Conservation (phyloP, 2,113 vertebrate species). For the Amia ocellicauda region DNA sequence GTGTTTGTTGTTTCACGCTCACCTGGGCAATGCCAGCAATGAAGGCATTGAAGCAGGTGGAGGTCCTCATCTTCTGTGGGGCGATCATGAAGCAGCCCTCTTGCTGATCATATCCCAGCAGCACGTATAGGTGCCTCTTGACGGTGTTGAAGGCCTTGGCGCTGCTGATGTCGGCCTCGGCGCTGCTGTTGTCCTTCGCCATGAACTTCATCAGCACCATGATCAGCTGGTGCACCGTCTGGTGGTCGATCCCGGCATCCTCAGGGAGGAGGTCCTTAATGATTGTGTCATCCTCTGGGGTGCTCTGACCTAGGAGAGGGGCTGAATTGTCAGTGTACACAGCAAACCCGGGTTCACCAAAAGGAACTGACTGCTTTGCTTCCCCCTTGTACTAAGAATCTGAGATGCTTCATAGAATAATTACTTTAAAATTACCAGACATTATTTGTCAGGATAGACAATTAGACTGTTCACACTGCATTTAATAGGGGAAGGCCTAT, state of each 20-base stretch:
- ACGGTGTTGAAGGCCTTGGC: constrained; percentile 98
- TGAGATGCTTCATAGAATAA: no score
- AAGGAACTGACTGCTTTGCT: no score
- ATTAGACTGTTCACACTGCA: no score
- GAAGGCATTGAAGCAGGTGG: constrained; percentile 97
- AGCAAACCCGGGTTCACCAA: neutral
- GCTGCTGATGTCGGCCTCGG: constrained; percentile 88
- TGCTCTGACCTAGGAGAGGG: constrained; percentile 68
- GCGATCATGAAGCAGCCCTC: constrained; percentile 99
- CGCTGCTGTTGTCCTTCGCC: constrained; percentile 94
- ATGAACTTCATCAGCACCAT: constrained; percentile 99
- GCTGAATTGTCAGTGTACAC: constrained; percentile 46
- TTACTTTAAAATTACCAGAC: no score
- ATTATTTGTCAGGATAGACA: no score
- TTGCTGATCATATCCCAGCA: constrained; percentile 93
- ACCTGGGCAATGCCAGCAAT: constrained; percentile 96
- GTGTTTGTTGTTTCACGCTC: constrained; percentile 35
- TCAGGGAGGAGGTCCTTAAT: constrained; percentile 93
- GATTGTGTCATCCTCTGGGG: constrained; percentile 81
- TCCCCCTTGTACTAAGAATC: no score
- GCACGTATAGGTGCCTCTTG: constrained; percentile 90
- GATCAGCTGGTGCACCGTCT: constrained; percentile 96
- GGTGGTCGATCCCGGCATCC: constrained; percentile 93
- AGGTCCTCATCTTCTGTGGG: constrained; percentile 95
- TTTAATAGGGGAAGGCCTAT: no score